These are phyloP conservation scores for Takifugu rubripes DNA, from an alignment of 2,797 vertebrate species.

Conservation along the genomic window DNA sequence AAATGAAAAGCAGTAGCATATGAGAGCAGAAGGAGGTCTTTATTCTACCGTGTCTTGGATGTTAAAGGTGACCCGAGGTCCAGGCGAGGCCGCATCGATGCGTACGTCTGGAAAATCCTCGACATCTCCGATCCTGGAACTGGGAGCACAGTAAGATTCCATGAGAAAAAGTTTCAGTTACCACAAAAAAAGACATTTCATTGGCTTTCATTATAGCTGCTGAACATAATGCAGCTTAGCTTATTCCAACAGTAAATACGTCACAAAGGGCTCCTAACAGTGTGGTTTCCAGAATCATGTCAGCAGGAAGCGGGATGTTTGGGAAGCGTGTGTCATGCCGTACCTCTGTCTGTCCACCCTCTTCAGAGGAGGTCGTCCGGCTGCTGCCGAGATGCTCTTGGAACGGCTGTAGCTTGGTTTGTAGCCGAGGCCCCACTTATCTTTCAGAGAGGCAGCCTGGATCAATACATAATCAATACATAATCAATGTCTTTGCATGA, in stretches of 20 bases:
- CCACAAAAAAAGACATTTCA: neutral
- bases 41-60: slow-evolving; percentile 92
- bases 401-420: slow-evolving; percentile 97
- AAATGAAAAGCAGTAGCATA: neutral
- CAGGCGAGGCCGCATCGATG: slow-evolving; percentile 87
- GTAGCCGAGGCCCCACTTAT: slow-evolving; percentile 98
- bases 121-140: slow-evolving; percentile 84
- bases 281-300: slow-evolving; percentile 23
- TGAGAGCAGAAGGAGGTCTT: neutral
- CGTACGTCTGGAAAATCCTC: slow-evolving; percentile 92
- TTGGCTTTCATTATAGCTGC: too few species aligned
- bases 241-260: slow-evolving; percentile 5
- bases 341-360: slow-evolving; percentile 93
- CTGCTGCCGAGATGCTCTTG: slow-evolving; percentile 92
- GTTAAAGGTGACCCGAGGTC: slow-evolving; percentile 95
- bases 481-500: too few species aligned
- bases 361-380: slow-evolving; percentile 87
- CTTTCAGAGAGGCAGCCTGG: slow-evolving; percentile 96
- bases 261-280: slow-evolving; percentile 12
- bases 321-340: slow-evolving; percentile 3
- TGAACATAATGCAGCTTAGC: neutral
- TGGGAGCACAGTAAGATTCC: slow-evolving; percentile 29
- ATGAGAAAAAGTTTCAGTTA: neutral
- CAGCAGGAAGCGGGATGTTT: neutral
- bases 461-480: neutral